These are phyloP conservation scores for Drosophila phalerata DNA, from an alignment of 2,888 invertebrate species.

Conservation along the genomic window DNA sequence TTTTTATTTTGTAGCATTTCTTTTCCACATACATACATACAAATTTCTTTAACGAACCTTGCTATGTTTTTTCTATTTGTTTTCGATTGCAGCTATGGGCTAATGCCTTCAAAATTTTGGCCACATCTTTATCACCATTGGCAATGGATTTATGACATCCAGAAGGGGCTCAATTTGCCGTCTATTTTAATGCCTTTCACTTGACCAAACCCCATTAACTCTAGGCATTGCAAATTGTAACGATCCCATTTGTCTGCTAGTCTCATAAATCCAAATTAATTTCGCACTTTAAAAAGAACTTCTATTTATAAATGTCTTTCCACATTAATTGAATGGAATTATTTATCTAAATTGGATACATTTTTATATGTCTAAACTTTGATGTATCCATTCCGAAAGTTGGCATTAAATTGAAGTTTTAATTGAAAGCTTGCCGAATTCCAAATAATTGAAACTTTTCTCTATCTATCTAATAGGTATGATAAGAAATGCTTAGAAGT, in stretches of 20 bases:
- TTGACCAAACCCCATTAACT: conserved; percentile 21
- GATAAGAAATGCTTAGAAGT: not conserved
- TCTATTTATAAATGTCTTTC: not conserved
- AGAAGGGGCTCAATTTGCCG: conserved; percentile 28
- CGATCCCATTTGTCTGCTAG: conserved; percentile 32
- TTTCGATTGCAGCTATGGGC: conserved; percentile 28
- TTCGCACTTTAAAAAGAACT: conserved; percentile 10
- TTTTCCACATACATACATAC: conserved; percentile 21
- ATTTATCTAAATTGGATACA: not conserved
- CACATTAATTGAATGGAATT: conserved; percentile 3
- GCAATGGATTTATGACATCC: conserved; percentile 53
- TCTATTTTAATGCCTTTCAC: conserved; percentile 47
- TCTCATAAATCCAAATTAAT: conserved; percentile 50
- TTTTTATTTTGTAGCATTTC: conserved; percentile 44
- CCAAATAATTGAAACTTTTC: not conserved
- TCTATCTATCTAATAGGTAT: not conserved
- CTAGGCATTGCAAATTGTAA: conserved; percentile 5
- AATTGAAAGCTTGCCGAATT: not conserved
- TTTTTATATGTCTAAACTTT: not conserved
- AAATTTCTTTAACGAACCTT: conserved; percentile 20
- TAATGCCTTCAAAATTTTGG: conserved; percentile 39
- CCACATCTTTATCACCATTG: conserved; percentile 58
- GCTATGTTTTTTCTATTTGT: conserved; percentile 12
- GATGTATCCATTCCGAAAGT: not conserved
- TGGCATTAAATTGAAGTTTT: not conserved